A percentile compares a stretch with the other conserved stretches of the same genome.
Evolutionary conservation across 2,797 vertebrate species (phyloP).

Genomic region (Myiothlypis coronata): DNA sequence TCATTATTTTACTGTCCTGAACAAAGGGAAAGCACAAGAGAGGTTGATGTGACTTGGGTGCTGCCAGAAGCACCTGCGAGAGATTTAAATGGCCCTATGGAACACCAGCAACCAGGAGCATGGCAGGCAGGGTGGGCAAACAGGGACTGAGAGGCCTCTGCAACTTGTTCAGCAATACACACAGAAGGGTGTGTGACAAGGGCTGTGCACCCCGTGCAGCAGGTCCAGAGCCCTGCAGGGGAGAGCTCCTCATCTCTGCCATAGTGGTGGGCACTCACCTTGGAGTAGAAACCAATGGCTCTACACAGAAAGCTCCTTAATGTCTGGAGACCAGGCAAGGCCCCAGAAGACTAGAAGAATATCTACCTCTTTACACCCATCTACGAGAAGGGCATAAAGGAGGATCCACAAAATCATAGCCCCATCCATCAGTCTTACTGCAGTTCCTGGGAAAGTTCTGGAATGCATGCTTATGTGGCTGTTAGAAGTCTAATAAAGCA

Average conservation of each 20-base stretch:
- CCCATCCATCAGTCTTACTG: background rate
- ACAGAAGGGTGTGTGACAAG: background rate
- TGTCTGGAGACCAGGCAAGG: background rate
- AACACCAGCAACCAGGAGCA: accelerated
- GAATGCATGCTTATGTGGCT: background rate
- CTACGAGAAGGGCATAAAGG: background rate
- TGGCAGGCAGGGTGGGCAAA: too few species aligned
- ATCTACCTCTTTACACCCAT: accelerated
- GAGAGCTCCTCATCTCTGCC: background rate
- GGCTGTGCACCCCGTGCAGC: accelerated
- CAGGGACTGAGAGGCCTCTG: background rate
- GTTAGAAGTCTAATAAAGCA: background rate
- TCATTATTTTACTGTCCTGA: background rate
- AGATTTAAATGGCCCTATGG: background rate
- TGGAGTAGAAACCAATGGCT: background rate
- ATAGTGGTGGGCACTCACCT: accelerated
- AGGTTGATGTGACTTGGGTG: background rate
- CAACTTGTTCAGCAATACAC: background rate
- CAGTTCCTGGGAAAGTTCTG: background rate
- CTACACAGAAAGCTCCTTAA: background rate
- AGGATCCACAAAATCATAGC: background rate
- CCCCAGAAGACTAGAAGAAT: background rate
- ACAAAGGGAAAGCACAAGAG: background rate
- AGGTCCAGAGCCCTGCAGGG: too few species aligned
- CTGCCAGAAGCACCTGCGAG: accelerated